phyloP scores from a whole-genome alignment of 2,113 vertebrate species.

The Psettodes erumei region DNA sequence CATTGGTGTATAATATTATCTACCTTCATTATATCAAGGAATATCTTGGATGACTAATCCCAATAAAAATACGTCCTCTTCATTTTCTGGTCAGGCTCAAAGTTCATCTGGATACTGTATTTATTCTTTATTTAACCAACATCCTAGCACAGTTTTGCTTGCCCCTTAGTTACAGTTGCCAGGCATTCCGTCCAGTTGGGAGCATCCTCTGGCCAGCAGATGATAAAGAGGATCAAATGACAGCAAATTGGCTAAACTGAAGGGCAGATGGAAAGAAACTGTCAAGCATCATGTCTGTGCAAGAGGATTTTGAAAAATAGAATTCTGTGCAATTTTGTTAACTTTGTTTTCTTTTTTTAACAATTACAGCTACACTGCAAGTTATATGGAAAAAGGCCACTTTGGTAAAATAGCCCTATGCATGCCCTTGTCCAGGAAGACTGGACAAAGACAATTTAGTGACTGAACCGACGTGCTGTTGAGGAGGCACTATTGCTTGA shows the following conservation, averaged over 20 bases:
- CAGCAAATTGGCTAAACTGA: slow-evolving; percentile 44
- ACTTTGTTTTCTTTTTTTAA: not conserved
- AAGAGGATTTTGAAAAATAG: not conserved
- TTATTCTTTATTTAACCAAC: slow-evolving; percentile 75
- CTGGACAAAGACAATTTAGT: not conserved
- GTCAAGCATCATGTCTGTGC: not conserved
- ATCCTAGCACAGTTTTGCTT: slow-evolving; percentile 83
- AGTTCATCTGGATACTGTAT: slow-evolving; percentile 30
- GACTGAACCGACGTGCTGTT: not conserved
- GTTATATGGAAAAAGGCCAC: not conserved
- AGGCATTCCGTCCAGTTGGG: slow-evolving; percentile 82
- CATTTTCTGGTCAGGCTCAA: slow-evolving; percentile 3
- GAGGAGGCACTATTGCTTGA: not conserved
- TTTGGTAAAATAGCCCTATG: slow-evolving; percentile 5
- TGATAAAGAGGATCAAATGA: slow-evolving; percentile 84
- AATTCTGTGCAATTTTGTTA: not conserved
- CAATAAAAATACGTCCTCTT: slow-evolving; percentile 1
- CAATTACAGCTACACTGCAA: not conserved
- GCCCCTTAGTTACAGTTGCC: slow-evolving; percentile 90
- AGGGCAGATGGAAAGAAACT: slow-evolving; percentile 26
- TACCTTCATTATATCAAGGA: not conserved
- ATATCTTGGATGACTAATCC: not conserved
- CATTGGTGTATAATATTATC: not conserved
- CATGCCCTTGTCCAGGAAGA: slow-evolving; percentile 6
- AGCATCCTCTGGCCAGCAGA: slow-evolving; percentile 79